Evolutionary conservation across 2,113 vertebrate species (phyloP), one percentile per base, ranked within the genome.

Genomic region (Myodes glareolus): DNA sequence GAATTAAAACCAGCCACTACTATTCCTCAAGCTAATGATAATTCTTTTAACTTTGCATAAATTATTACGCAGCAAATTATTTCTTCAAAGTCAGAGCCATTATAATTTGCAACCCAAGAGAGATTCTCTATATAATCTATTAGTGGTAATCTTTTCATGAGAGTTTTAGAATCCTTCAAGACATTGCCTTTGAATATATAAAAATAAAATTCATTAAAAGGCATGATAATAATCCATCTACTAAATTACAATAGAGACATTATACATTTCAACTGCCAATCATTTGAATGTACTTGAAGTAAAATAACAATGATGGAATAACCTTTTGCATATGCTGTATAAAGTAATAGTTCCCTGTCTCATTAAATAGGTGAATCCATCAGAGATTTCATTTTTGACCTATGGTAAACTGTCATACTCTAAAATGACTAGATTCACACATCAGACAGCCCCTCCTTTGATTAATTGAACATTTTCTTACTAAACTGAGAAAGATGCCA

Each of bases 81-180:
- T 95, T 94, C 70, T 93, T 97, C 86, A 95, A 86, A 93, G n/a
- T 80, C 67, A 97, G 21, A 47, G 21, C 3, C 42, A 90, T 36
- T 87, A 55, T 88, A 92, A 95, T 92, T 36, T 85, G 88, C 1
- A 72, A 67, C 25, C 21, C 19, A 90, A 88, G 4, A 75, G 47
- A 80, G 36, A 86, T 50, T 68, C 25, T 55, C 33, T 75, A 94
- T 94, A 88, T 90, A 63, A 87, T 70, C 23, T 93, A 73, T 88
- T 87, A 72, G 13, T 70, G 16, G 11, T 90, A 95, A 94, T 94
- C 75, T 92, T 94, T 63, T 25, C 33, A 70, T 11, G 23, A 92
- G 33, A 52, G 27, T 88, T 92, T 80, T 25, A 27, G 90, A 95
- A n/a, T 68, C 12, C 33, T 94, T 92, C 31, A 96, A 78, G 39